Percentiles rank a stretch among this genome's conserved stretches.
These are phyloP conservation scores for Oscheius myriophilus DNA, from an alignment of 2,888 invertebrate genomes.

Conservation along the genomic window DNA sequence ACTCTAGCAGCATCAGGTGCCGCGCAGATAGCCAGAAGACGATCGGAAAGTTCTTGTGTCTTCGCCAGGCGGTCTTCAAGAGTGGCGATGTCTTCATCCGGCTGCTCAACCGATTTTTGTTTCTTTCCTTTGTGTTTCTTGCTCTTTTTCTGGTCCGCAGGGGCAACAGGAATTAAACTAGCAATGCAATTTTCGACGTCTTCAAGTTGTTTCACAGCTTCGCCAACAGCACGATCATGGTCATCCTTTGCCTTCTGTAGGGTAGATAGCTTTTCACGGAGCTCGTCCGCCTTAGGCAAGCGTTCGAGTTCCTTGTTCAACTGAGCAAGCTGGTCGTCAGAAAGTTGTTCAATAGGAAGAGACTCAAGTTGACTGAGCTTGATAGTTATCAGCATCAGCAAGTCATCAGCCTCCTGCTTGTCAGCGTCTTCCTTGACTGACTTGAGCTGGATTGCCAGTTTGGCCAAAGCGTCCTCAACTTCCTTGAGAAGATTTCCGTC, in stretches of 20 bases:
- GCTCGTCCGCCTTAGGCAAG: slow-evolving; percentile 40
- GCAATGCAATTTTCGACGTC: slow-evolving; percentile 36
- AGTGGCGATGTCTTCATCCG: slow-evolving; percentile 9
- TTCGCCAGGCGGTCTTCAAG: slow-evolving; percentile 20
- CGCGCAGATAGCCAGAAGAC: slow-evolving; percentile 11
- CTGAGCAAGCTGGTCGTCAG: slow-evolving; percentile 20
- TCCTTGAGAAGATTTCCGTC: slow-evolving; percentile 30
- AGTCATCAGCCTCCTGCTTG: slow-evolving; percentile 42
- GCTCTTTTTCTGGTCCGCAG: slow-evolving; percentile 30
- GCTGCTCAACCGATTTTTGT: slow-evolving; percentile 6
- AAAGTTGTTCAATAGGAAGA: slow-evolving; percentile 33
- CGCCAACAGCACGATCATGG: slow-evolving; percentile 10
- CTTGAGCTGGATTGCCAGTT: slow-evolving; percentile 39
- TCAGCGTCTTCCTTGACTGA: slow-evolving; percentile 40
- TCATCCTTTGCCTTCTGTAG: slow-evolving; percentile 39
- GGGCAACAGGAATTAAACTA: slow-evolving; percentile 28
- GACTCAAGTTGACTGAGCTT: slow-evolving; percentile 43
- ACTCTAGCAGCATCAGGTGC: slow-evolving; percentile 7
- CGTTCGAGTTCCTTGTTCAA: slow-evolving; percentile 36
- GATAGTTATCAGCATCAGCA: slow-evolving; percentile 37
- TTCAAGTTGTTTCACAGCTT: slow-evolving; percentile 19
- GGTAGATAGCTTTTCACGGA: slow-evolving; percentile 36
- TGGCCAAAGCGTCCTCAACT: slow-evolving; percentile 34
- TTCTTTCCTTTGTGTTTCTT: slow-evolving; percentile 29
- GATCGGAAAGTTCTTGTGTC: slow-evolving; percentile 14